Evolutionary conservation across 2,113 vertebrate species (phyloP).

Genomic region (Cinclus cinclus): DNA sequence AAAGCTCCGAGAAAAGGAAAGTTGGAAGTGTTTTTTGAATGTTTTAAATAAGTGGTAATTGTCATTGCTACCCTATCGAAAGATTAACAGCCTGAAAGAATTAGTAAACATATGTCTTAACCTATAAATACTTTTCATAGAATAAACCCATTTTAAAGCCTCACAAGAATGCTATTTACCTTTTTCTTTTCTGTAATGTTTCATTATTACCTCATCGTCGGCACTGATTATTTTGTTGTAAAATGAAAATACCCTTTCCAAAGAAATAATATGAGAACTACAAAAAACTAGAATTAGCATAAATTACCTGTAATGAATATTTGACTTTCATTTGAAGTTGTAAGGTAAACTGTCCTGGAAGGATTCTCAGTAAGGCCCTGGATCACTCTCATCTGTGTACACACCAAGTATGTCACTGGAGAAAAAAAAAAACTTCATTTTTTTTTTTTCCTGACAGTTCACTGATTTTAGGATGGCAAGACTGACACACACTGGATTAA

Average conservation of each 20-base stretch:
- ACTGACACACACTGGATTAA: background rate
- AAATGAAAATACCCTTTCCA: background rate
- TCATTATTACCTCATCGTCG: background rate
- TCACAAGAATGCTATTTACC: background rate
- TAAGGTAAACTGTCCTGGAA: conserved; percentile 78
- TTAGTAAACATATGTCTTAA: background rate
- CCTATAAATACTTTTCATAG: background rate
- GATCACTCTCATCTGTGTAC: conserved; percentile 91
- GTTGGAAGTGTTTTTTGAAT: background rate
- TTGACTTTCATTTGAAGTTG: conserved; percentile 88
- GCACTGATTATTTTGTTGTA: background rate
- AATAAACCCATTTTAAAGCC: background rate
- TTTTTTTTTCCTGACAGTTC: background rate
- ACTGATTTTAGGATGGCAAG: background rate
- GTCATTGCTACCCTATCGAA: background rate
- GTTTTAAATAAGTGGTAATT: background rate
- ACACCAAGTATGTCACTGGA: conserved; percentile 82
- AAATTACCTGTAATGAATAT: conserved; percentile 83
- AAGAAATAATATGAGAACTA: background rate
- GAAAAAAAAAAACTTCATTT: background rate
- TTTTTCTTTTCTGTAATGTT: background rate
- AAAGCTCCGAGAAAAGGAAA: background rate
- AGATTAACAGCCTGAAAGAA: background rate
- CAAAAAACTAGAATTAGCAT: background rate
- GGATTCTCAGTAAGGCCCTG: conserved; percentile 62